Evolutionary conservation across 2,888 invertebrate species (phyloP).

Genomic region (Sminthurides aquaticus): DNA sequence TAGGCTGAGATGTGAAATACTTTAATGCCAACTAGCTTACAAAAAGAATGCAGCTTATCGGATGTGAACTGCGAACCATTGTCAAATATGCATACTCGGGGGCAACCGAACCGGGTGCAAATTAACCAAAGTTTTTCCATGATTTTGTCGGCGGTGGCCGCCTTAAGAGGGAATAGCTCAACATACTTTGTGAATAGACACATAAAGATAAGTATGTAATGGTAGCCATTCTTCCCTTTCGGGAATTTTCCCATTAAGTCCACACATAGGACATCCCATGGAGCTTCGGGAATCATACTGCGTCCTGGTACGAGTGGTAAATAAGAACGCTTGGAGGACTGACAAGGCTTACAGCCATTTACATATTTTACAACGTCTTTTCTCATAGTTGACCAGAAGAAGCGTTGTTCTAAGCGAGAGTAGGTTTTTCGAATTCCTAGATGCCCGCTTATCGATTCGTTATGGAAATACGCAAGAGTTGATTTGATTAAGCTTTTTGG

Average conservation of each 20-base stretch:
- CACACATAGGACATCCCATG: no score
- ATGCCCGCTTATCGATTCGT: slow-evolving; percentile 21
- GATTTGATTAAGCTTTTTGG: slow-evolving; percentile 10
- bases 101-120: slow-evolving; percentile 23
- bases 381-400: slow-evolving; percentile 28
- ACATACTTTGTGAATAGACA: no score
- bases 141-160: slow-evolving; percentile 1
- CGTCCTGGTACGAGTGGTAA: no score
- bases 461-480: slow-evolving; percentile 21
- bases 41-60: slow-evolving; percentile 9
- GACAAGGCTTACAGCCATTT: no score
- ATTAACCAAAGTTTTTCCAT: slow-evolving; percentile 20
- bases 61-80: slow-evolving; percentile 24
- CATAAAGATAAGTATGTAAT: no score
- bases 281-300: no score
- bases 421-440: slow-evolving; percentile 30
- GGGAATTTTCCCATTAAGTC: no score
- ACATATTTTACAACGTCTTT: slow-evolving; percentile 24
- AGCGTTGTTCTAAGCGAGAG: slow-evolving; percentile 21
- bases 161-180: no score
- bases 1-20: slow-evolving; percentile 23
- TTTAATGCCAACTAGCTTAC: slow-evolving; percentile 16
- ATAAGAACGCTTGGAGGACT: no score
- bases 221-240: no score
- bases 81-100: slow-evolving; percentile 19